Base-by-base conservation (phyloP, 2,113 vertebrate genomes). In the Picathartes gymnocephalus region DNA sequence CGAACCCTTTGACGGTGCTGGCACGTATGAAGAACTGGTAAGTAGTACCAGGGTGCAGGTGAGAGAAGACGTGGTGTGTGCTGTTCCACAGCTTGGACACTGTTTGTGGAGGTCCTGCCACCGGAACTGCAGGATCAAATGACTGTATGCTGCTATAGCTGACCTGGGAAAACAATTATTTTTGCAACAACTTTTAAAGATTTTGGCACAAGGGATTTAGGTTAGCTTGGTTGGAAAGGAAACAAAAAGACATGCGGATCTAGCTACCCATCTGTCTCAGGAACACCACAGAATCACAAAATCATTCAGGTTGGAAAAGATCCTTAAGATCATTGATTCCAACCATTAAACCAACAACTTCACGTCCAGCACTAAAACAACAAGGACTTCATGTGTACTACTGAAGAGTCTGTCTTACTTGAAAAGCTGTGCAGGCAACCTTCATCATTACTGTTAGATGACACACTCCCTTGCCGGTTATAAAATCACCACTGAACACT, bases 1-100 rank as follows among this genome's bases (percentile, higher is more conserved):
- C 99, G 48, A 99, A 99, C 10, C 99, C 99, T 95, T 99, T 99
- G 81, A 99, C 74, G 5, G 99, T 99, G 88, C 99, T 99, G 39
- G 99, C 99, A 40, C 99, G 98, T 96, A 99, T 98, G 35, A 98
- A 98, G 92, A 99, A 99, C 96, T 99, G 99, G 97, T 99, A 99
- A 5, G 99, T 99, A 58, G 99, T 99, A 4, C 99, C 99, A 2
- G 99, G 99, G 86, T 99, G 98, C 22, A 99, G 98, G 96, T 99
- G 99, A 48, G 99, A 98, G 92, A 99, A 99, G 37, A 99, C 90
- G 37, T 99, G 99, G 64, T 99, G 98, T 0, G 99, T 99, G 65
- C 98, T 98, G 76, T 99, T 99, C 91, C 99, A 99, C 45, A 99
- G 98, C 89, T 99, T 98, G 1, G 99, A 98, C 47, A 99, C 99